Base-by-base conservation (phyloP, 2,888 invertebrate species). In the Plebejus melissa region DNA sequence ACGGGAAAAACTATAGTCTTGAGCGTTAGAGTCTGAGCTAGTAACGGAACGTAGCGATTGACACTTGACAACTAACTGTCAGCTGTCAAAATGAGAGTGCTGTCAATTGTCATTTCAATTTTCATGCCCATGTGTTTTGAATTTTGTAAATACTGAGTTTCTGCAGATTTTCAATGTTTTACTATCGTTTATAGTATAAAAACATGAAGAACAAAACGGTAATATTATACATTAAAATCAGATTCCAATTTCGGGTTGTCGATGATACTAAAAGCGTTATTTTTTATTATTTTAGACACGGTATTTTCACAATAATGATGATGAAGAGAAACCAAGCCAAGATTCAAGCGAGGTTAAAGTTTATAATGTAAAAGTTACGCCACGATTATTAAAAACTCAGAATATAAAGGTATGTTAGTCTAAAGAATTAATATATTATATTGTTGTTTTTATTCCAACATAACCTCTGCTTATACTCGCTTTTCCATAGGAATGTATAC, bases 281-380 rank as follows among this genome's bases (percentile, higher is more conserved):
- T 65, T 65, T 65, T 65, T 36, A 13, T 54, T 54, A 16, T 65
- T 65, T 65, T 36, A 65, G 65, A 65, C 65, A 3, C 32, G 65
- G 32, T 65, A 65, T 36, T 65, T 65, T 36, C 28, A 72, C 54
- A 80, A 81, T 60, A 58, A 79, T 28, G 78, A 79, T 46, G 77
- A 81, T 71, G 76, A 81, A 38, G 46, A 76, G 13, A 41, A 70
- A 57, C 78, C 46, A 50, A 28, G 74, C 74, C 74, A 79, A 58
- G 77, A 88, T 78, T 13, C 50, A 7, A 16, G 54, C 22, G 72
- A 72, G 32, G 84, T 90, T 3, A 82, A 91, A 84, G 87, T 90
- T 22, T 91, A 83, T 78, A 90, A 88, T 77, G 84, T 93, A 36
- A 90, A 88, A 82, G 83, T 89, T 22, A 89, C 87, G 16, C 84